A percentile compares a stretch with the other conserved stretches of the same genome.
Evolutionary conservation across 1,140 invertebrate species (phyloP).

Genomic region (Ceratina calcarata): DNA sequence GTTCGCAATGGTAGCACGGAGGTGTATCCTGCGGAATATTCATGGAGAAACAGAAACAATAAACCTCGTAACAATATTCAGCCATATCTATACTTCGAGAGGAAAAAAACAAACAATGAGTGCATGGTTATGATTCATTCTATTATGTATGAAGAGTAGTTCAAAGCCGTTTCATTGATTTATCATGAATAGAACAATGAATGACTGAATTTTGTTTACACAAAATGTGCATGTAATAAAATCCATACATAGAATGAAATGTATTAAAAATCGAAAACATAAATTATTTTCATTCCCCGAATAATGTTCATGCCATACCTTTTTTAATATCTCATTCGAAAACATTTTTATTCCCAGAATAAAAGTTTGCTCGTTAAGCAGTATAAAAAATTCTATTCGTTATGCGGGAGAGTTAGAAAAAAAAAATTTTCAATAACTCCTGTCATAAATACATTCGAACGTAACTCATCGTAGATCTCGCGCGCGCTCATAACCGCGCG

Average conservation of each 20-base stretch:
- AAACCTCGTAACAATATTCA: background rate
- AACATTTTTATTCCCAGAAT: too few relatives aligned
- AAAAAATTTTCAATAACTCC: background rate
- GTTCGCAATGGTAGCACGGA: background rate
- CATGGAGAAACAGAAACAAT: background rate
- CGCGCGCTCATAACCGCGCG: background rate
- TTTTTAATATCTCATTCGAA: too few relatives aligned
- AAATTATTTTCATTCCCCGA: too few relatives aligned
- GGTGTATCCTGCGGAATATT: background rate
- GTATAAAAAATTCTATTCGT: too few relatives aligned
- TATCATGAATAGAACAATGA: background rate
- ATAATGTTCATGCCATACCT: too few relatives aligned
- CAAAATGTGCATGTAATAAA: too few relatives aligned
- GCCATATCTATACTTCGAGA: background rate
- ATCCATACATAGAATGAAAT: too few relatives aligned
- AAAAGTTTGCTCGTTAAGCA: too few relatives aligned
- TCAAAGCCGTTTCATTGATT: too few relatives aligned
- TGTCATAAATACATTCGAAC: background rate
- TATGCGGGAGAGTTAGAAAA: background rate
- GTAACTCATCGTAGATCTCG: conserved; percentile 2
- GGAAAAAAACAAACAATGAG: background rate
- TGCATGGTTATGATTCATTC: too few relatives aligned
- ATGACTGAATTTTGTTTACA: background rate
- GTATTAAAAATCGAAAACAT: too few relatives aligned
- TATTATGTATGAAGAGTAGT: too few relatives aligned